Evolutionary conservation across 2,888 invertebrate genomes (phyloP).

Genomic region (Smittia aterrima): DNA sequence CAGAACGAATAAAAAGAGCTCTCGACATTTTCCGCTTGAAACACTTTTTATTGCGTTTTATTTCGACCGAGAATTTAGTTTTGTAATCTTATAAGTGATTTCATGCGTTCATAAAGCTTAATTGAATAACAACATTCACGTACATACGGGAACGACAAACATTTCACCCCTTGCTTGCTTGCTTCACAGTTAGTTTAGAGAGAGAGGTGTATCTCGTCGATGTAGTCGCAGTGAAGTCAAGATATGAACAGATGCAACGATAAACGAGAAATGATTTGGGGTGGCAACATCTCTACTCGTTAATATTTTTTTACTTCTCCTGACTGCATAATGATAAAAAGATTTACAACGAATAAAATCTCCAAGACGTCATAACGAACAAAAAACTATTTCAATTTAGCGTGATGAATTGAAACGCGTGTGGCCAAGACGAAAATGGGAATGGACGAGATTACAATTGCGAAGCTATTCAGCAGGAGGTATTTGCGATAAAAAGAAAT

Average conservation of each 20-base stretch:
- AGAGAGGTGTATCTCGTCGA: neutral
- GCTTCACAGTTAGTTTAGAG: neutral
- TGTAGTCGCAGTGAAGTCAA: slow-evolving; percentile 25
- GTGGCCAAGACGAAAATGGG: neutral
- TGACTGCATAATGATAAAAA: slow-evolving; percentile 7
- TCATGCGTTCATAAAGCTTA: slow-evolving; percentile 26
- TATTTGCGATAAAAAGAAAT: slow-evolving; percentile 7
- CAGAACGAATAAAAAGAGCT: neutral
- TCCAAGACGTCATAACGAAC: neutral
- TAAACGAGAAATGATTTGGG: slow-evolving; percentile 26
- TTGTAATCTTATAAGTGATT: slow-evolving; percentile 19
- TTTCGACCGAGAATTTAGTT: neutral
- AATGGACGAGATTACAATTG: neutral
- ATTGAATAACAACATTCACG: slow-evolving; percentile 34
- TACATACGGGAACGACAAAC: neutral
- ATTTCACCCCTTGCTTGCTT: slow-evolving; percentile 2
- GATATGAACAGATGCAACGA: slow-evolving; percentile 27
- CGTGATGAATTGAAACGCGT: slow-evolving; percentile 25
- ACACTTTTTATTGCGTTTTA: slow-evolving; percentile 11
- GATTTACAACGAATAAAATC: neutral
- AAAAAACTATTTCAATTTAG: slow-evolving; percentile 28
- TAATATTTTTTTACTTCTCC: neutral
- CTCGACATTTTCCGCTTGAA: neutral
- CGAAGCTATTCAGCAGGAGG: neutral
- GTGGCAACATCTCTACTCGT: neutral